These are phyloP conservation scores for Lathamus discolor DNA, from an alignment of 2,113 vertebrate species.

Conservation along the genomic window DNA sequence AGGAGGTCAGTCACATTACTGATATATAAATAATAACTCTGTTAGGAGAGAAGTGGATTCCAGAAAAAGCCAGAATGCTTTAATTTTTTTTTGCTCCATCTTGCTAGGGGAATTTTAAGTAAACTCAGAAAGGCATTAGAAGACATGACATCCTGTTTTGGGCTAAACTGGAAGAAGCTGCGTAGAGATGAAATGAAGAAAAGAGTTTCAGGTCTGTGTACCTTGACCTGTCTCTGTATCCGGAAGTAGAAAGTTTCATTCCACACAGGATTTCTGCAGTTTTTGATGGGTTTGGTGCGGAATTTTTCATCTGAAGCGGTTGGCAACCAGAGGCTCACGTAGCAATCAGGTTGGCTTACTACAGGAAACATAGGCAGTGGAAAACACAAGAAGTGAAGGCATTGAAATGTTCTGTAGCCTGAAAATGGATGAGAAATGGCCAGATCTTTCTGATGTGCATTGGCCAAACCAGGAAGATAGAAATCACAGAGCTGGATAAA, in stretches of 20 bases:
- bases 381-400: neutral
- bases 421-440: neutral
- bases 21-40: neutral
- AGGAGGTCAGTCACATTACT: neutral
- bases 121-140: neutral
- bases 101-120: neutral
- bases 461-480: neutral
- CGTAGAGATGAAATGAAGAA: neutral
- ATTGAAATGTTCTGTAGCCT: neutral
- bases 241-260: slow-evolving; percentile 79
- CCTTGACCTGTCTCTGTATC: slow-evolving; percentile 76
- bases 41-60: neutral
- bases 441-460: neutral
- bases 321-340: slow-evolving; percentile 76
- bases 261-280: slow-evolving; percentile 75
- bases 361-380: neutral
- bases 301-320: slow-evolving; percentile 67
- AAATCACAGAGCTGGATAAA: neutral
- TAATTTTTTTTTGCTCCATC: neutral
- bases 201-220: neutral
- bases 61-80: neutral
- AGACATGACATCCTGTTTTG: neutral
- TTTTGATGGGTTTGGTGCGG: slow-evolving; percentile 70
- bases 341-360: slow-evolving; percentile 76
- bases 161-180: neutral